phyloP scores from a whole-genome alignment of 2,113 vertebrate species.

The Xiphorhynchus elegans region DNA sequence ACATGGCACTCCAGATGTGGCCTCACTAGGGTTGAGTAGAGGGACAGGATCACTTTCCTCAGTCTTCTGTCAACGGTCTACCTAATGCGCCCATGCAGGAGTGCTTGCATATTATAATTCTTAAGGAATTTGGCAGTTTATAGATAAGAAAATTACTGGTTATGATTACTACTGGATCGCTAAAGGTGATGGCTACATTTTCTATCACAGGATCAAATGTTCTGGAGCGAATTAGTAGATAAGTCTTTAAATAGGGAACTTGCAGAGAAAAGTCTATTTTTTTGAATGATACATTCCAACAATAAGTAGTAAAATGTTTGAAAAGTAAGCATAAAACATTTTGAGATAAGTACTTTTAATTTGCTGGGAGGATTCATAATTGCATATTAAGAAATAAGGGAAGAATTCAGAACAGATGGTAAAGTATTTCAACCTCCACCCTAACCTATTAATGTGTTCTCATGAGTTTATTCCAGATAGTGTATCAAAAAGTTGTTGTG shows the following conservation, averaged over 20 bases:
- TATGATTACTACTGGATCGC: neutral
- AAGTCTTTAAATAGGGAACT: neutral
- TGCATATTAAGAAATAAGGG: neutral
- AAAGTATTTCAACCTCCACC: neutral
- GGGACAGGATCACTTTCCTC: neutral
- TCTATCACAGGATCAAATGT: neutral
- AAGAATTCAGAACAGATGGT: neutral
- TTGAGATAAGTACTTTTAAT: neutral
- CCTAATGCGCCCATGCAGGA: neutral
- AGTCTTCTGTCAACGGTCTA: accelerated
- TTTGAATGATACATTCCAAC: neutral
- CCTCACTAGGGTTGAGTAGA: neutral
- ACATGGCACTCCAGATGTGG: neutral
- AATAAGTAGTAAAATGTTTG: neutral
- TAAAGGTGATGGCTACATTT: neutral
- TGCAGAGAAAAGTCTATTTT: neutral
- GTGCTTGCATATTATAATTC: neutral
- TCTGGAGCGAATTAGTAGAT: neutral
- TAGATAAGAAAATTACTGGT: neutral
- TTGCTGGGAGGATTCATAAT: neutral
- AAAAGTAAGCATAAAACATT: neutral
- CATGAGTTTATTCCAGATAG: neutral
- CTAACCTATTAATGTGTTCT: neutral
- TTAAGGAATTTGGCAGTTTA: neutral
- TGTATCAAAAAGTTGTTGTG: neutral